Evolutionary conservation across 2,797 vertebrate genomes (phyloP).

Genomic region (Myotis daubentonii): DNA sequence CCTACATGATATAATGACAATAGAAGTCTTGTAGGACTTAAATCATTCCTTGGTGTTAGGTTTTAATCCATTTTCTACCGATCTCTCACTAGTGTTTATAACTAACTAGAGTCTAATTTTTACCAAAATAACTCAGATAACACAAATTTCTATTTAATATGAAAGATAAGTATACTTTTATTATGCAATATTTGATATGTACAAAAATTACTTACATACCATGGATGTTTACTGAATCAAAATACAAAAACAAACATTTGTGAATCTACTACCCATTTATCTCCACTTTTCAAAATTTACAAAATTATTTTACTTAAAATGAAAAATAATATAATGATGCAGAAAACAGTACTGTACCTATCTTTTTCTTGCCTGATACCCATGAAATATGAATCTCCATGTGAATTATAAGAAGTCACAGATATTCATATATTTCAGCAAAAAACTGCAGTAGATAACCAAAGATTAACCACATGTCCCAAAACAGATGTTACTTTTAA

Average conservation of each 20-base stretch:
- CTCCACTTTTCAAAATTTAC: slow-evolving; percentile 21
- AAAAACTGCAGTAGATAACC: slow-evolving; percentile 39
- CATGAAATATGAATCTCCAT: neutral
- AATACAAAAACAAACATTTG: slow-evolving; percentile 22
- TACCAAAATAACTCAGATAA: slow-evolving; percentile 50
- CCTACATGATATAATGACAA: neutral
- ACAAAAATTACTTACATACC: neutral
- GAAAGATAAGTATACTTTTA: slow-evolving; percentile 12
- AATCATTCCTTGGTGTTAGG: neutral
- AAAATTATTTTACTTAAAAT: slow-evolving; percentile 47
- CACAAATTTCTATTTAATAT: slow-evolving; percentile 25
- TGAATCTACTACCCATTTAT: neutral
- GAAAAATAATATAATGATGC: slow-evolving; percentile 20
- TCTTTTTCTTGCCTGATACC: neutral
- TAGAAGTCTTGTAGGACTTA: neutral
- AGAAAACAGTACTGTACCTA: neutral
- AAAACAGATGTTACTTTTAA: slow-evolving; percentile 53
- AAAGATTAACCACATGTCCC: neutral
- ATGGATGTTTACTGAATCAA: slow-evolving; percentile 13
- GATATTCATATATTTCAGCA: slow-evolving; percentile 21
- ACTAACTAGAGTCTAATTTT: slow-evolving; percentile 27
- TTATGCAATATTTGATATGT: neutral
- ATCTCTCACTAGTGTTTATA: neutral
- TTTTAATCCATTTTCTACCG: neutral
- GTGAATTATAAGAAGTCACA: slow-evolving; percentile 12